phyloP scores from a whole-genome alignment of 2,797 vertebrate genomes.

The Micropoecilia bifurca region DNA sequence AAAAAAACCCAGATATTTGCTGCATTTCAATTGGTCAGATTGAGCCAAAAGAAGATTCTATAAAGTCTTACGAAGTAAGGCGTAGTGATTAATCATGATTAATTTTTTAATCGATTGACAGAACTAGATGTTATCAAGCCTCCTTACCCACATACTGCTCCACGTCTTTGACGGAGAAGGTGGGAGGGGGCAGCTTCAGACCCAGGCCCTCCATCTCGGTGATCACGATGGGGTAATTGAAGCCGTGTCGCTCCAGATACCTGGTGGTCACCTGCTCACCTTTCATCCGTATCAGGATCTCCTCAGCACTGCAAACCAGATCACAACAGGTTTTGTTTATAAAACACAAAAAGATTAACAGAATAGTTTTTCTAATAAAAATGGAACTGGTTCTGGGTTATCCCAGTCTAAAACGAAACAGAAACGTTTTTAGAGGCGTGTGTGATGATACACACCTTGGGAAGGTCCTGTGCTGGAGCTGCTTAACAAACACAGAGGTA shows the following conservation, averaged over 20 bases:
- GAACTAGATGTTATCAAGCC: background rate
- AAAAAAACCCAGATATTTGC: too few relatives aligned
- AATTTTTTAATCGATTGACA: too few relatives aligned
- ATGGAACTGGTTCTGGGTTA: background rate
- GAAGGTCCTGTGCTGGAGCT: conserved; percentile 89
- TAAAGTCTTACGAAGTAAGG: too few relatives aligned
- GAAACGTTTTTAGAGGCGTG: background rate
- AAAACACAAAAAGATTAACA: background rate
- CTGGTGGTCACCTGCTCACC: conserved; percentile 92
- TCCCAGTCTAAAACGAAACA: background rate
- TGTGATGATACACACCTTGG: conserved; percentile 83
- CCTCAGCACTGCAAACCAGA: conserved; percentile 86
- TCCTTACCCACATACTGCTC: conserved; percentile 95
- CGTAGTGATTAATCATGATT: too few relatives aligned
- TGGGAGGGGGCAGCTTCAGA: conserved; percentile 88
- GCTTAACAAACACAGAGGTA: conserved; percentile 90
- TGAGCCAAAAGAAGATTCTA: too few relatives aligned
- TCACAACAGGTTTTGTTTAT: background rate
- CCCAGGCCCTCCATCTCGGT: conserved; percentile 92
- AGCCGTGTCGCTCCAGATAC: conserved; percentile 95
- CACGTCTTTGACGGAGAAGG: conserved; percentile 94
- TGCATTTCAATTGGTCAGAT: too few relatives aligned
- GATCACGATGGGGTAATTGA: conserved; percentile 91
- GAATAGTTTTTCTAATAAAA: background rate
- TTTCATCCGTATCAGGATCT: conserved; percentile 91